These are phyloP conservation scores for Eurosta solidaginis DNA, from an alignment of 1,140 invertebrate species.

Conservation along the genomic window DNA sequence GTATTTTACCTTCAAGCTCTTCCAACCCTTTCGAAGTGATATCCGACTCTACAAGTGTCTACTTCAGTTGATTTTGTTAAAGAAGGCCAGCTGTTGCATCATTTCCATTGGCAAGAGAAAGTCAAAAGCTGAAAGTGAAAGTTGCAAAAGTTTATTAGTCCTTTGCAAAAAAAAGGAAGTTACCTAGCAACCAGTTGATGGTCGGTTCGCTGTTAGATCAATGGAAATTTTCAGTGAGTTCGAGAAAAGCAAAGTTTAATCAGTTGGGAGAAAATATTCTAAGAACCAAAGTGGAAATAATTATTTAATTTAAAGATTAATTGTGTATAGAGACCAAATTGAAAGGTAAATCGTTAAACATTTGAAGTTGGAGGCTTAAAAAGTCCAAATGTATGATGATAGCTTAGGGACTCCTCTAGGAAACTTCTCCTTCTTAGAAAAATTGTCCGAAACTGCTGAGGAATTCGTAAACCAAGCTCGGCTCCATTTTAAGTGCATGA, in stretches of 20 bases:
- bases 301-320: too few relatives aligned
- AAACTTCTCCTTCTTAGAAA: too few relatives aligned
- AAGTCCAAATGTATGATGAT: too few relatives aligned
- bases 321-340: too few relatives aligned
- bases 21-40: neutral
- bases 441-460: too few relatives aligned
- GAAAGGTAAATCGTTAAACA: too few relatives aligned
- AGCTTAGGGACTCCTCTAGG: too few relatives aligned
- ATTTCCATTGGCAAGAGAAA: neutral
- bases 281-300: neutral
- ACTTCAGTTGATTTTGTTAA: neutral
- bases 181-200: neutral
- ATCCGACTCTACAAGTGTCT: neutral
- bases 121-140: neutral
- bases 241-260: neutral
- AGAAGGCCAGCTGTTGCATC: neutral
- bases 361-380: too few relatives aligned
- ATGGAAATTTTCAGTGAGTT: neutral
- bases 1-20: too few relatives aligned
- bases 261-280: neutral
- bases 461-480: too few relatives aligned
- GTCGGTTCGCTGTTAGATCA: conserved; percentile 8
- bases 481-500: too few relatives aligned
- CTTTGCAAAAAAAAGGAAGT: neutral
- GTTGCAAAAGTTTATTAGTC: neutral